Percentiles rank a stretch among this genome's conserved stretches.
These are phyloP conservation scores for Nyctereutes procyonoides DNA, from an alignment of 2,113 vertebrate genomes.

Conservation along the genomic window DNA sequence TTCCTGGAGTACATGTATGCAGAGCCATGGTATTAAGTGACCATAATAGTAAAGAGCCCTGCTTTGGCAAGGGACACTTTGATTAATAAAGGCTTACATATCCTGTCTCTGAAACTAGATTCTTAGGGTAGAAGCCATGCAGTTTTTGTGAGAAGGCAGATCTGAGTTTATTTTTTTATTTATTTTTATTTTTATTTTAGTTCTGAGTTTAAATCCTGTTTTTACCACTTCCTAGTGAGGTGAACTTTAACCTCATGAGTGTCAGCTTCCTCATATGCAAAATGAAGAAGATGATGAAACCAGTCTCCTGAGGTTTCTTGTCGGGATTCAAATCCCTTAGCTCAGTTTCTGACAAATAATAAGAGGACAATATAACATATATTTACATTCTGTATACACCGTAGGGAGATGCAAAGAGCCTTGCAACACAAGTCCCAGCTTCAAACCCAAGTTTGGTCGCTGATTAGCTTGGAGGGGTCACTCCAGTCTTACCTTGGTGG, in stretches of 20 bases:
- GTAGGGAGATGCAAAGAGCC: not conserved
- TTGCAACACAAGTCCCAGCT: not conserved
- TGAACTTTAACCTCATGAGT: not conserved
- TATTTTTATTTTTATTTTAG: too few relatives aligned
- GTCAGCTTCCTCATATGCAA: not conserved
- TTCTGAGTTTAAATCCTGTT: not conserved
- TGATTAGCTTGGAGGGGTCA: not conserved
- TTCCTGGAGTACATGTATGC: not conserved
- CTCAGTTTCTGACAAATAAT: not conserved
- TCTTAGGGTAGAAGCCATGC: not conserved
- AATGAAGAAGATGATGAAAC: not conserved
- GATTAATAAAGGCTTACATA: not conserved
- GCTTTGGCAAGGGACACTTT: not conserved
- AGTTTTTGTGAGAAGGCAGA: not conserved
- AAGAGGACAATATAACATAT: not conserved
- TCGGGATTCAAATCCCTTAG: not conserved
- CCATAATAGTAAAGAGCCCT: not conserved
- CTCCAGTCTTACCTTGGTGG: not conserved
- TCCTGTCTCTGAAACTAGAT: not conserved
- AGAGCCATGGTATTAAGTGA: not conserved
- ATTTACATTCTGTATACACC: not conserved
- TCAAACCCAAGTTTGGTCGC: not conserved
- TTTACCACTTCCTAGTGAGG: not conserved
- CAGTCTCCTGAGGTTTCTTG: not conserved
- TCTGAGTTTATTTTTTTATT: constrained; percentile 34